Evolutionary conservation across 2,888 invertebrate species (phyloP), one percentile per base, ranked within the genome.

Genomic region (Coremacera marginata): DNA sequence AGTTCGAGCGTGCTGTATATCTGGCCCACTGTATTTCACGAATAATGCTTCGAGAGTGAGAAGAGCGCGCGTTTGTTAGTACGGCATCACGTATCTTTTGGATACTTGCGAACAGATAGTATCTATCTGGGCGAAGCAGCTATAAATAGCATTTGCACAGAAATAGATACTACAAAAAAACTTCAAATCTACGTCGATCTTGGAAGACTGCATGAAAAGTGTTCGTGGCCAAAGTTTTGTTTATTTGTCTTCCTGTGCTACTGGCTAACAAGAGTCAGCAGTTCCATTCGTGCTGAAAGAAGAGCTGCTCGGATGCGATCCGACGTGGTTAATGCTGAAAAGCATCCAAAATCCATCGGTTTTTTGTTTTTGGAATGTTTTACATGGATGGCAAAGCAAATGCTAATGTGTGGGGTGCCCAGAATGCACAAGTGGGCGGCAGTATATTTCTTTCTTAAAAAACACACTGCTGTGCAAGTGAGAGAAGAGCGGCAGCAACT

Each of bases 121-220:
- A 80, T 84, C 85, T 84, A 87, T 86, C 89, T 88, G 88, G 89
- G 89, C 87, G 86, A 82, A 84, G 80, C 82, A 74, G 71, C 86
- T 89, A 89, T 87, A 89, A 88, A 88, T 89, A 88, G 86, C 81
- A 55, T 83, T 72, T 80, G 82, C 82, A 84, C 88, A 84, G 86
- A 89, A 89, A 89, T 89, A 89, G 89, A 89, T 85, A 88, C 85
- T 84, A 80, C 22, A 70, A 9, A 19, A 75, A 55, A 37, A 57
- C 57, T 44, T 55, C 16, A 74, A 9, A 44, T 57, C 27, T 34
- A 75, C 60, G 70, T 51, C 51, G 70, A 37, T 49, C 25, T 44
- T 37, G 31, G 31, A 52, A 70, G 16, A 49, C 25, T 70, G 71
- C 57, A 65, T 14, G 57, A 34, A 74, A 22, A 34, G 34, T 51